Evolutionary conservation across 2,113 vertebrate genomes (phyloP), one percentile per base, ranked within the genome.

Genomic region (Rhinolophus sinicus): DNA sequence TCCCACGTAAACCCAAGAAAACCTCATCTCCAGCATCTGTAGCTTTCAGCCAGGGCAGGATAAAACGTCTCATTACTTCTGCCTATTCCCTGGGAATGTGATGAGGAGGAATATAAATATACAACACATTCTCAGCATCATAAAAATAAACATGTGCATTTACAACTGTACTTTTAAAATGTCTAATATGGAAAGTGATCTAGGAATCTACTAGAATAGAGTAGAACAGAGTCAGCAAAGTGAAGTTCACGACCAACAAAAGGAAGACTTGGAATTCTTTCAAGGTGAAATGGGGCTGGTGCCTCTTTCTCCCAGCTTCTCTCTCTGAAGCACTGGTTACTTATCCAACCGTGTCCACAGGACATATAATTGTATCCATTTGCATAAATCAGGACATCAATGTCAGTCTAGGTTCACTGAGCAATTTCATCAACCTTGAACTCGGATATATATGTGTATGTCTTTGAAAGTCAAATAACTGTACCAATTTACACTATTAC

Each of bases 341-440:
- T 64, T 69, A 67, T 77, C 52, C 91, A 88, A 33, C 52, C 35
- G 0, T 83, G 69, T 76, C 88, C 26, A 35, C 18, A 33, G 62
- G 22, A 64, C 90, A 88, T 54, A 82, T 56, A 87, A 90, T 64
- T 50, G 33, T 22, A 69, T 18, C 54, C 2, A 92, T 96, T 94
- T 54, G 72, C 88, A 96, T 95, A 94, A 92, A 94, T 95, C 96
- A 84, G 82, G 62, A 93, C 62, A 93, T 97, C 83, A 93, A 21
- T 91, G 89, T 95, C 93, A 96, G 77, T 76, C 69, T 33, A 96
- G 77, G 90, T 89, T 97, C 93, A 95, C 44, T n/a, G 56, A 76
- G 40, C 77, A 96, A 91, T 75, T 93, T 78, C 40, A 90, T 93
- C 93, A 88, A 93, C 94, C 84, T 82, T 96, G 82, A 97, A 90